Base-by-base conservation (phyloP, 2,113 vertebrate genomes). In the Helogale parvula region DNA sequence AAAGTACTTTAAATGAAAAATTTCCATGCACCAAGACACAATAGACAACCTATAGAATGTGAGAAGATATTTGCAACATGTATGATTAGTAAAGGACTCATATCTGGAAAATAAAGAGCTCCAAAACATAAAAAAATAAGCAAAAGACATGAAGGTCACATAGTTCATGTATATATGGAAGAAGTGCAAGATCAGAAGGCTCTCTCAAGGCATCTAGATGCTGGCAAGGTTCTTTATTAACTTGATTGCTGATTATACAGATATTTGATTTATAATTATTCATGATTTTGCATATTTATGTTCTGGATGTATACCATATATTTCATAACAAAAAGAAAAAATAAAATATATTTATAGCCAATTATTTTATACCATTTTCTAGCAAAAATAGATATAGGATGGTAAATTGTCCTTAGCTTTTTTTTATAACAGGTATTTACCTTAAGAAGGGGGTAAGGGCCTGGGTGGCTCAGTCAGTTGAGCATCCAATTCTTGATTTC, bases 291-390 rank as follows among this genome's bases (percentile, higher is more conserved):
- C 79, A 68, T 19, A 47, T 50, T 19, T 80, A 57, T 69, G 12
- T 35, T 79, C 21, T 52, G n/a, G n/a, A 68, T 77, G 1, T 27
- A 71, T 35, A 17, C 25, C 71, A 35, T 80, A 66, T 66, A 38
- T 57, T 74, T 87, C 29, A 74, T 66, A 66, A 41, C 41, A 50
- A 81, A 81, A 82, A 47, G 19, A 84, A n/a, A 33, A 68, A 68
- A 71, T 21, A 57, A 68, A 68, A 71, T 21, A 57, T 57, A 57
- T 57, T 21, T 57, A 69, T 65, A 87, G 19, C 14, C 69, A 76
- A 69, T 85, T 47, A 85, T 83, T 88, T 84, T 77, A 17, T 38
- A 85, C 31, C 13, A 86, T 66, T 93, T 85, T 86, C 77, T 96
- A 71, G 52, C 3, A 79, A 71, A 93, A 85, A 17, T 45, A 29